Conservation (phyloP, 2,888 invertebrate genomes). For the Seira musarum region DNA sequence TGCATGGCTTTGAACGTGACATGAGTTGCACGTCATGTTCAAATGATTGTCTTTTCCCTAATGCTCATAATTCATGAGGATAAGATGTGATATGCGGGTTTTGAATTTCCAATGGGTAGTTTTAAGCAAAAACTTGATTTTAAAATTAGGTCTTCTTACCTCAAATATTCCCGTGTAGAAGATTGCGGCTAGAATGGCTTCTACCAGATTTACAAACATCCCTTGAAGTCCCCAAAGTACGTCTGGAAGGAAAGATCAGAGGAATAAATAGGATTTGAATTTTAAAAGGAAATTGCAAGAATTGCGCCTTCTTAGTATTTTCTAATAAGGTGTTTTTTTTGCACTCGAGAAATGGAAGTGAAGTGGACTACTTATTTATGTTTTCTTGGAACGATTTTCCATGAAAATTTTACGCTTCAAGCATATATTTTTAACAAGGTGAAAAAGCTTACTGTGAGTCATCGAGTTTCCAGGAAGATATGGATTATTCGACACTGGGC, state of each 20-base stretch:
- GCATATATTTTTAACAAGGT: not conserved
- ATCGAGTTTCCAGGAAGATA: conserved; percentile 62
- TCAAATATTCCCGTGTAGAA: conserved; percentile 62
- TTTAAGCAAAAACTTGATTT: conserved; percentile 6
- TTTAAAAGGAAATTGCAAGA: not conserved
- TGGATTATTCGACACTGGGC: conserved; percentile 61
- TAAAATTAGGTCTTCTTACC: conserved; percentile 46
- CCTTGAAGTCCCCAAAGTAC: conserved; percentile 60
- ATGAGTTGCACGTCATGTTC: too few species aligned
- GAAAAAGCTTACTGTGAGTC: conserved; percentile 55
- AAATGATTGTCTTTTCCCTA: not conserved
- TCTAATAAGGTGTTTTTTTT: not conserved
- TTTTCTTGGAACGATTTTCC: not conserved
- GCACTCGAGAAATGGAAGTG: not conserved
- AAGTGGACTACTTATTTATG: not conserved
- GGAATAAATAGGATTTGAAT: not conserved
- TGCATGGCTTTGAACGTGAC: too few species aligned
- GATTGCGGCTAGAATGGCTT: conserved; percentile 58
- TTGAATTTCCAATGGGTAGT: not conserved
- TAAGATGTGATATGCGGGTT: not conserved
- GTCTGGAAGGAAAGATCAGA: conserved; percentile 36
- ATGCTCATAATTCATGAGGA: not conserved
- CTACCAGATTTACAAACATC: conserved; percentile 59
- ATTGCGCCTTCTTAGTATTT: too few species aligned
- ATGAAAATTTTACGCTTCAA: not conserved